phyloP scores from a whole-genome alignment of 2,797 vertebrate species.

The Tauraco hartlaubi region DNA sequence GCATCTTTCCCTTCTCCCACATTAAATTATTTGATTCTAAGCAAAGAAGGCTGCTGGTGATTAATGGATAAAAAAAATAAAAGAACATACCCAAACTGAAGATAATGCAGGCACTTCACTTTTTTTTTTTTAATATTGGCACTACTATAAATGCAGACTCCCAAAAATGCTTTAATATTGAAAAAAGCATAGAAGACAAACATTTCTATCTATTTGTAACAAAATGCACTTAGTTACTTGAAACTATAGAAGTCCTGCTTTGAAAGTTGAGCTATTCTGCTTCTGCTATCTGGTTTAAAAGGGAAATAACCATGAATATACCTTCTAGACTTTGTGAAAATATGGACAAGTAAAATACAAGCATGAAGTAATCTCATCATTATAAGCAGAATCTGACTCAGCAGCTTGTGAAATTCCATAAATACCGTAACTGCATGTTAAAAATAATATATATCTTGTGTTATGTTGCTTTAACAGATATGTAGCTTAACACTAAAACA shows the following conservation, averaged over 20 bases:
- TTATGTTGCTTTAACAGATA: not conserved
- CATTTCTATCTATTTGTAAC: not conserved
- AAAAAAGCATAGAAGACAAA: not conserved
- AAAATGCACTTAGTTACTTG: slow-evolving; percentile 9
- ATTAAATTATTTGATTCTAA: not conserved
- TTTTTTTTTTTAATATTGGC: not conserved
- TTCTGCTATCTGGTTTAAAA: slow-evolving; percentile 42
- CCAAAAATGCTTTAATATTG: not conserved
- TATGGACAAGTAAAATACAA: not conserved
- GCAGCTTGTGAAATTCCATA: not conserved
- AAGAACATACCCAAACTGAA: not conserved
- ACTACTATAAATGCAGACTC: not conserved
- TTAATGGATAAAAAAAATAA: not conserved
- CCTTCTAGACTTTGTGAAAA: not conserved
- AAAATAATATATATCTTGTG: not conserved
- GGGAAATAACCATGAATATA: not conserved
- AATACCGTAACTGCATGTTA: not conserved
- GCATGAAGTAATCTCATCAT: not conserved
- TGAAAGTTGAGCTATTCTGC: slow-evolving; percentile 3
- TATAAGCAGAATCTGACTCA: slow-evolving; percentile 41
- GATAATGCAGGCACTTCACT: not conserved
- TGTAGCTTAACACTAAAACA: not conserved
- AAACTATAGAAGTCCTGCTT: not conserved
- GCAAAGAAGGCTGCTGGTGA: not conserved
- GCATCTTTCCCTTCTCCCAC: not conserved